These are phyloP conservation scores for Rattus norvegicus DNA, from an alignment of 2,113 vertebrate genomes.

Conservation along the genomic window DNA sequence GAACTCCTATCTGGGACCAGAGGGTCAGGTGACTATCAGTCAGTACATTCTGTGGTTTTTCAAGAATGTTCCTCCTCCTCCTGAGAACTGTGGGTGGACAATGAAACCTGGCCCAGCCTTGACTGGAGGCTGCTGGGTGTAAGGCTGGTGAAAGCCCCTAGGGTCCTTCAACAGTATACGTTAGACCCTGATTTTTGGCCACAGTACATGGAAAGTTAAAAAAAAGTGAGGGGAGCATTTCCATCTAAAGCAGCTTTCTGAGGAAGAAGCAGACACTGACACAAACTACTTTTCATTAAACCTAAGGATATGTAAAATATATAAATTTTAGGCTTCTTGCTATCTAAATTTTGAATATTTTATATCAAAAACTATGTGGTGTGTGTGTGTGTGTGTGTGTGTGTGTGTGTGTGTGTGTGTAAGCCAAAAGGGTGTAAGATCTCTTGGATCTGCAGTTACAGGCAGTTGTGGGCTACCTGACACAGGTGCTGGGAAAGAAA, in stretches of 20 bases:
- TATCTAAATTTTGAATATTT: neutral
- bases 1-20: no score
- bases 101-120: no score
- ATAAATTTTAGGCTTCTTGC: neutral
- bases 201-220: neutral
- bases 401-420: neutral
- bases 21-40: no score
- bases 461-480: neutral
- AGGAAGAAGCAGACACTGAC: neutral
- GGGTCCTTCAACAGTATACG: neutral
- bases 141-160: no score
- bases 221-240: neutral
- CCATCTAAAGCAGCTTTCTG: neutral
- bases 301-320: neutral
- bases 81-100: no score
- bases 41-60: no score
- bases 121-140: no score
- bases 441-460: neutral
- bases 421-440: neutral
- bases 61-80: no score
- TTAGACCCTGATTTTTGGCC: neutral
- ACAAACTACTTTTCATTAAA: constrained; percentile 19
- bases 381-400: neutral
- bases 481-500: neutral
- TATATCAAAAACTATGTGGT: neutral